phyloP scores from a whole-genome alignment of 2,888 invertebrate genomes.

The Lepidochitona cinerea region DNA sequence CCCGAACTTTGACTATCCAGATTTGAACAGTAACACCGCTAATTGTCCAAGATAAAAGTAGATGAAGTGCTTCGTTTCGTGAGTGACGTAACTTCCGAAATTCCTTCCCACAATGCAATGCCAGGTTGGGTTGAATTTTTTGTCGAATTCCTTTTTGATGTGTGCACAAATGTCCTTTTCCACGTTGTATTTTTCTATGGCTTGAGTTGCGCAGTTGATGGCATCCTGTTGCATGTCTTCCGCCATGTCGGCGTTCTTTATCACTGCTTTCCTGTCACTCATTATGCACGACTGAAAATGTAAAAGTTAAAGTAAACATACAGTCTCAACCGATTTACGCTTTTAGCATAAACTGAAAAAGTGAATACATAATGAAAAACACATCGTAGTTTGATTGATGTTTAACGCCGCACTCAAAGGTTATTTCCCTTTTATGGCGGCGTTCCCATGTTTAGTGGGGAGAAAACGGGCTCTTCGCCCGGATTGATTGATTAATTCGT shows the following conservation, averaged over 20 bases:
- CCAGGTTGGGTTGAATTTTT: constrained; percentile 99
- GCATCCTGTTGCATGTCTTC: constrained; percentile 99
- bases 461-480: too few relatives aligned
- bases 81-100: constrained; percentile 85
- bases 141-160: constrained; percentile 99
- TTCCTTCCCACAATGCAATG: constrained; percentile 99
- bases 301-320: too few relatives aligned
- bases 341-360: too few relatives aligned
- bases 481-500: too few relatives aligned
- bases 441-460: too few relatives aligned
- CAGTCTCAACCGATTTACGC: too few relatives aligned
- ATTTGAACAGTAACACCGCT: constrained; percentile 98
- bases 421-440: too few relatives aligned
- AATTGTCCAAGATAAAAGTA: constrained; percentile 99
- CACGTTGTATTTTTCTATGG: constrained; percentile 99
- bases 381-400: too few relatives aligned
- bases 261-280: constrained; percentile 86
- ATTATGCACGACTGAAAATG: constrained; percentile 23
- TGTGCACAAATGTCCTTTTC: constrained; percentile 99
- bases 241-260: constrained; percentile 99
- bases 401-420: too few relatives aligned
- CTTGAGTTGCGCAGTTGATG: constrained; percentile 98
- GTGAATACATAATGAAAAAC: too few relatives aligned
- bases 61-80: constrained; percentile 98
- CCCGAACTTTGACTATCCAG: constrained; percentile 92